These are phyloP conservation scores for Coronaproctus castanopsis DNA, from an alignment of 2,888 invertebrate genomes.

Conservation along the genomic window DNA sequence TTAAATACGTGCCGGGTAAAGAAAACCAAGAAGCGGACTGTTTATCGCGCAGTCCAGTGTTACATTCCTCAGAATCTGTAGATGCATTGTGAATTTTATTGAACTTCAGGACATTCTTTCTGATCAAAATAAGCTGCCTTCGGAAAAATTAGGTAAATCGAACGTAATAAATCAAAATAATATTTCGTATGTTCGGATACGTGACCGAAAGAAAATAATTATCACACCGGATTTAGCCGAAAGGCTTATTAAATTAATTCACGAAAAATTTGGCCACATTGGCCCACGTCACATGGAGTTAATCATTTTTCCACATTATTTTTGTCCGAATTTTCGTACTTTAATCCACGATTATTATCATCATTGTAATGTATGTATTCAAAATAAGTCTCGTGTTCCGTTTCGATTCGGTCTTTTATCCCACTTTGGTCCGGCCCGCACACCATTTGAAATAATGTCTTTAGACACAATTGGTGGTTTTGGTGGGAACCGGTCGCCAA, in stretches of 20 bases:
- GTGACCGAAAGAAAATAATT: too few relatives aligned
- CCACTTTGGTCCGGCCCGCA: slow-evolving; percentile 20
- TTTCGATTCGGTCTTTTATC: slow-evolving; percentile 19
- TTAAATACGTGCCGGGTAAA: slow-evolving; percentile 17
- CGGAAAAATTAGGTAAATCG: too few relatives aligned
- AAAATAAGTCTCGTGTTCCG: slow-evolving; percentile 22
- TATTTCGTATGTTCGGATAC: too few relatives aligned
- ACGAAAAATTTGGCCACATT: slow-evolving; percentile 15
- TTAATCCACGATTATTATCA: too few relatives aligned
- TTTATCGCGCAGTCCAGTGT: slow-evolving; percentile 17
- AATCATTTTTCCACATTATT: too few relatives aligned
- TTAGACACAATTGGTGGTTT: slow-evolving; percentile 22
- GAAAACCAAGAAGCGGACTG: slow-evolving; percentile 17
- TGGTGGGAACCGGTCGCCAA: too few relatives aligned
- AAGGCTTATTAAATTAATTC: slow-evolving; percentile 14
- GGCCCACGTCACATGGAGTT: slow-evolving; percentile 13
- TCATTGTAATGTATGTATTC: slow-evolving; percentile 20
- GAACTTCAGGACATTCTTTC: slow-evolving; percentile 15
- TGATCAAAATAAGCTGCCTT: slow-evolving; percentile 14
- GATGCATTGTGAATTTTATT: not conserved
- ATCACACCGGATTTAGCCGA: too few relatives aligned
- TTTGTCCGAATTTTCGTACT: slow-evolving; percentile 14
- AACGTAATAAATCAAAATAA: too few relatives aligned
- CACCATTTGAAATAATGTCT: slow-evolving; percentile 21
- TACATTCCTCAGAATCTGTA: too few relatives aligned